Conservation (phyloP, 2,113 vertebrate species). For the Murina feae region DNA sequence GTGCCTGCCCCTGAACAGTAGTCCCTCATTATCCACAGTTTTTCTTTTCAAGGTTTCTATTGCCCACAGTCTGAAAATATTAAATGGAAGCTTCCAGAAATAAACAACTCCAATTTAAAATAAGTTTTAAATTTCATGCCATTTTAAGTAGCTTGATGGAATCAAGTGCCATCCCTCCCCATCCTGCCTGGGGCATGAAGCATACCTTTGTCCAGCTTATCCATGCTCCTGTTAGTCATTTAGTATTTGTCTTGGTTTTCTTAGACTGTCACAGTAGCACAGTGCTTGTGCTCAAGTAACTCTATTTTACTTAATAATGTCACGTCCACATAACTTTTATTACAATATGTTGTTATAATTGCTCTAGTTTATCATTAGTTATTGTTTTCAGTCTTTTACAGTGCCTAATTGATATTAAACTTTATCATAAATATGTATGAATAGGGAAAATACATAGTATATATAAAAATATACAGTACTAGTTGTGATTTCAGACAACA, state of each 20-base stretch:
- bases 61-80: not conserved
- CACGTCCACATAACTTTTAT: not conserved
- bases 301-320: not conserved
- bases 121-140: not conserved
- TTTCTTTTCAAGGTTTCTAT: not conserved
- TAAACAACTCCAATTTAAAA: not conserved
- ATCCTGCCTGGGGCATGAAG: not conserved
- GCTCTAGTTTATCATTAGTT: not conserved
- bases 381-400: not conserved
- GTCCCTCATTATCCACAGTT: not conserved
- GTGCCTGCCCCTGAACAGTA: not conserved
- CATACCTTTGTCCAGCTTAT: no score
- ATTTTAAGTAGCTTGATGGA: not conserved
- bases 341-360: not conserved
- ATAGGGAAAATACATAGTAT: not conserved
- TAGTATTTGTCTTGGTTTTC: not conserved
- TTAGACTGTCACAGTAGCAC: not conserved
- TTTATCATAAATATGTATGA: not conserved
- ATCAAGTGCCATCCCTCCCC: not conserved
- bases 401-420: not conserved
- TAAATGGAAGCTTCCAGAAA: not conserved
- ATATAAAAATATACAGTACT: not conserved
- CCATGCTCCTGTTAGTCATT: not conserved
- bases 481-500: not conserved
- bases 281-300: not conserved